These are phyloP conservation scores for Drosophila nr. perissopoda DNA, from an alignment of 2,888 invertebrate species.

Conservation along the genomic window DNA sequence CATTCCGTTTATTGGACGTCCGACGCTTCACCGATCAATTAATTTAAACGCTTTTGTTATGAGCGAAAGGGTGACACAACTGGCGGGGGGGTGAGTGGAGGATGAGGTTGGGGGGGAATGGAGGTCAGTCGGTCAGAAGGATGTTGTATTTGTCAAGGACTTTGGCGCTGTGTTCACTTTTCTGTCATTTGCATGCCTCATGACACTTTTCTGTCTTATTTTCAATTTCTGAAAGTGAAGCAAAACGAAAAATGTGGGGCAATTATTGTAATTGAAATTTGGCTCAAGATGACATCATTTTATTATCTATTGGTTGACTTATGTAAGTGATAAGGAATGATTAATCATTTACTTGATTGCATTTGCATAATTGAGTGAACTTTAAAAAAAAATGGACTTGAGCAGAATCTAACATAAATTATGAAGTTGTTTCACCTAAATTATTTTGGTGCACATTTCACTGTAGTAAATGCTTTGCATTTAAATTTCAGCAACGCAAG, in stretches of 20 bases:
- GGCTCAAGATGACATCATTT: slow-evolving; percentile 44
- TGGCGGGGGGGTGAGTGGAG: neutral
- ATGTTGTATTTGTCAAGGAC: slow-evolving; percentile 47
- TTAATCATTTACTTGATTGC: neutral
- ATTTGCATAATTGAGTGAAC: neutral
- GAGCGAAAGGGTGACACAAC: neutral
- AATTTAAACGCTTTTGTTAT: slow-evolving; percentile 60
- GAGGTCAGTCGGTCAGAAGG: slow-evolving; percentile 25
- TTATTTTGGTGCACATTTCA: neutral
- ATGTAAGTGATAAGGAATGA: slow-evolving; percentile 1
- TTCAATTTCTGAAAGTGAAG: slow-evolving; percentile 54
- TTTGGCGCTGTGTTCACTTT: slow-evolving; percentile 13
- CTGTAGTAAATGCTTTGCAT: neutral
- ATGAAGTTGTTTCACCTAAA: neutral
- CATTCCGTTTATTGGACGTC: slow-evolving; percentile 59
- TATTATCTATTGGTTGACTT: neutral
- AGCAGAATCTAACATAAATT: neutral
- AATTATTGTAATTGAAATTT: slow-evolving; percentile 53
- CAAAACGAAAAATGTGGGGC: slow-evolving; percentile 18
- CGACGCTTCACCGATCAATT: slow-evolving; percentile 59
- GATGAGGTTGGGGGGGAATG: neutral
- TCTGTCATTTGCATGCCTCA: slow-evolving; percentile 60
- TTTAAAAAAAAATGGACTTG: neutral
- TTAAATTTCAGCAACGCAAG: neutral
- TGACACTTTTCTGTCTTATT: slow-evolving; percentile 17